Percentiles rank a stretch among this genome's conserved stretches.
phyloP scores from a whole-genome alignment of 2,113 vertebrate species.

The Vulpes vulpes region DNA sequence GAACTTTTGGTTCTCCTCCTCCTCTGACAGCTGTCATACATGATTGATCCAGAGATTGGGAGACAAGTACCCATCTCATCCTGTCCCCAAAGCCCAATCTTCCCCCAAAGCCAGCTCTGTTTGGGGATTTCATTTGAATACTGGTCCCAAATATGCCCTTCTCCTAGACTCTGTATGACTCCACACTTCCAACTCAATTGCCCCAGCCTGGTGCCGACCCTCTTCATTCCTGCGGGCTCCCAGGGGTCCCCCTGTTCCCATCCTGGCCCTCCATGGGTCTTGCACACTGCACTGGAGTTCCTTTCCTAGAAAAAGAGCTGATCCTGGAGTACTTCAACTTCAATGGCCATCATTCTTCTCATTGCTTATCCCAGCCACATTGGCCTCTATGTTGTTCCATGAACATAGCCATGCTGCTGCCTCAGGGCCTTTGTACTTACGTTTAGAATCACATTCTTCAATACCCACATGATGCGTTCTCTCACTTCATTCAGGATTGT shows the following conservation, averaged over 20 bases:
- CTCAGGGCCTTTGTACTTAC: neutral
- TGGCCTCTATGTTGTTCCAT: neutral
- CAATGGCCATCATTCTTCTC: neutral
- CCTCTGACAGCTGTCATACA: neutral
- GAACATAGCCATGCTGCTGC: neutral
- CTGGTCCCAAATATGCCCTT: neutral
- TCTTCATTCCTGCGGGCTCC: neutral
- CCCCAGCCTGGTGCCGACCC: neutral
- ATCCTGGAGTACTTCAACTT: neutral
- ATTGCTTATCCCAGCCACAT: neutral
- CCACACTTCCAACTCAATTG: neutral
- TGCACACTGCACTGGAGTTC: neutral
- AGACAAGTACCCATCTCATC: neutral
- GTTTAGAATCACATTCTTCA: neutral
- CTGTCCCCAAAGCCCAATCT: neutral
- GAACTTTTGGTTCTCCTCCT: neutral
- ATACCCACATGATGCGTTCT: neutral
- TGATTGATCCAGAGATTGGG: neutral
- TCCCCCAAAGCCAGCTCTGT: neutral
- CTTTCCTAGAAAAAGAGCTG: neutral
- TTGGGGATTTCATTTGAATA: neutral
- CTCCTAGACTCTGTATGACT: neutral
- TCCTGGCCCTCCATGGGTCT: neutral
- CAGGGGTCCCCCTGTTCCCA: neutral
- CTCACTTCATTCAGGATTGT: neutral